Base-by-base conservation (phyloP, 2,113 vertebrate species). In the Amblyornis subalaris region DNA sequence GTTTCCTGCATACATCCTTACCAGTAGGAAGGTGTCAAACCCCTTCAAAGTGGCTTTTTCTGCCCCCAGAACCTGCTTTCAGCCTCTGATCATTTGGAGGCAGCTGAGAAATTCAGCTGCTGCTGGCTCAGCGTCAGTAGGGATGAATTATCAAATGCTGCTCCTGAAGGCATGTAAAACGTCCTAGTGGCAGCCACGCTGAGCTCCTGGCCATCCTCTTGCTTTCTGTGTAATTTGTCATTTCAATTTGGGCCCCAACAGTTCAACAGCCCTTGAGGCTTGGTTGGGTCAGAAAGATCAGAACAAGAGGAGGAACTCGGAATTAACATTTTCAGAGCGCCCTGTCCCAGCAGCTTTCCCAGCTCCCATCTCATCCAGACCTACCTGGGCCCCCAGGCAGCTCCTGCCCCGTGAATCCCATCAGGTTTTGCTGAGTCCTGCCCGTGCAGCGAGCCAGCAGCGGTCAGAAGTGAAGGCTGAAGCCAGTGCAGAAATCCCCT, bases 161-260 rank as follows among this genome's bases (percentile, higher is more conserved):
- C 44, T 81, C 89, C 92, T 71, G 66, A 54, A 88, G 91, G 93
- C 83, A 62, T 74, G 48, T 86, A 31, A 93, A 90, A 89, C 3
- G 1, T 86, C 72, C 77, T 62, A 36, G 73, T 69, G 16, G 2
- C 24, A 24, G 83, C 55, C 74, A 87, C 3, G 0, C 78, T 61
- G 88, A 91, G 85, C 91, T 87, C 80, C 80, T 51, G 79, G 44
- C 92, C 89, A 82, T 77, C 53, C 54, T 76, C 42, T 48, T 54
- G 44, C 65, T 94, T 93, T 72, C 77, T 76, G 66, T 51, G 55
- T 79, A 72, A 90, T 95, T 89, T 95, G 77, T 87, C 94, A 93
- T 89, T 91, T 85, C 93, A 71, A 8, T 94, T 81, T 78, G 66
- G 20, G 44, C 24, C 58, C 69, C 22, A 62, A 24, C 44, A 60